These are phyloP conservation scores for Drosophila kanapiae DNA, from an alignment of 1,140 invertebrate species.

Conservation along the genomic window DNA sequence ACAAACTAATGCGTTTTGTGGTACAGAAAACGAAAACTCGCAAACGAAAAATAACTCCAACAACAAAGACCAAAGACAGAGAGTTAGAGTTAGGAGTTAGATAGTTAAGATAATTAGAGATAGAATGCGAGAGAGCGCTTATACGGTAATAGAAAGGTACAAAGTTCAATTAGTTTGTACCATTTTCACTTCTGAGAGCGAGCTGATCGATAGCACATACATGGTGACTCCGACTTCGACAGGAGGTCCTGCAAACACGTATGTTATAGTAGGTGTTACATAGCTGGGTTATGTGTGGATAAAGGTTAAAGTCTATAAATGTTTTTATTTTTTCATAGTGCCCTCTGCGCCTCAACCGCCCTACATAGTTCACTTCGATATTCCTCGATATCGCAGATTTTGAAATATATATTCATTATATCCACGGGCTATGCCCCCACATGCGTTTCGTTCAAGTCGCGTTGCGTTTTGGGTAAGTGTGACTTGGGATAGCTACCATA, in stretches of 20 bases:
- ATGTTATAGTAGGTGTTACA: conserved; percentile 62
- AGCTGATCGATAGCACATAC: conserved; percentile 99
- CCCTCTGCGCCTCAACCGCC: conserved; percentile 23
- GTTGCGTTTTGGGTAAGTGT: conserved; percentile 55
- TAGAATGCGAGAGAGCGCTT: conserved; percentile 57
- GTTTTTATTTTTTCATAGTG: conserved; percentile 5
- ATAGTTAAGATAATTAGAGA: conserved; percentile 52
- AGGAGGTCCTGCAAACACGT: conserved; percentile 93
- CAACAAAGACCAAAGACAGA: conserved; percentile 69
- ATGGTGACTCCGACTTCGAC: conserved; percentile 98
- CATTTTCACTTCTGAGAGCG: conserved; percentile 99
- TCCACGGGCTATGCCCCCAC: conserved; percentile 44
- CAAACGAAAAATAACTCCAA: conserved; percentile 44
- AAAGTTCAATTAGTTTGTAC: conserved; percentile 87
- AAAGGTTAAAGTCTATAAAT: conserved; percentile 15
- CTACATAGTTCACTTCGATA: conserved; percentile 7
- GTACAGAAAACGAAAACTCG: conserved; percentile 24
- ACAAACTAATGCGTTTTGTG: conserved; percentile 58
- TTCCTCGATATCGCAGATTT: conserved; percentile 5
- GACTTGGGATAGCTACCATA: conserved; percentile 19
- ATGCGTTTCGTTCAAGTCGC: conserved; percentile 65
- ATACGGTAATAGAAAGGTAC: conserved; percentile 75
- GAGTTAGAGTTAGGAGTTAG: conserved; percentile 48
- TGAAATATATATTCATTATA: neutral
- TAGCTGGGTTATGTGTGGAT: conserved; percentile 14